A percentile compares a stretch with the other conserved stretches of the same genome.
Evolutionary conservation across 2,113 vertebrate species (phyloP).

Genomic region (Oreochromis tanganicae): DNA sequence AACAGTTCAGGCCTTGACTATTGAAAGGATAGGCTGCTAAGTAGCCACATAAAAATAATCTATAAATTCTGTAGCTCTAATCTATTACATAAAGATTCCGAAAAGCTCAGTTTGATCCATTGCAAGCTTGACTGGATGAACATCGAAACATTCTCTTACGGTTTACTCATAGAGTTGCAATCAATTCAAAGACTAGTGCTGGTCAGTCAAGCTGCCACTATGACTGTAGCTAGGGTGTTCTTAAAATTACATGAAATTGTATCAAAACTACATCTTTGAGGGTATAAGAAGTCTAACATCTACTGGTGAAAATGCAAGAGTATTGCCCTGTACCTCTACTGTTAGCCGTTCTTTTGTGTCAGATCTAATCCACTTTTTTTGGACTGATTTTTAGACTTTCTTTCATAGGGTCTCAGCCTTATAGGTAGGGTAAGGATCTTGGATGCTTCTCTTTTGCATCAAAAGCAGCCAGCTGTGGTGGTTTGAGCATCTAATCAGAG

Average conservation of each 20-base stretch:
- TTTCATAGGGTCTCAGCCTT: neutral
- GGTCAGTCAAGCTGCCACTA: neutral
- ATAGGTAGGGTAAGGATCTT: neutral
- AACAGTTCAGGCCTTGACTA: neutral
- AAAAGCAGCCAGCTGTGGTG: neutral
- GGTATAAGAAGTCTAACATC: neutral
- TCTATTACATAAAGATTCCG: neutral
- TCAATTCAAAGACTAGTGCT: neutral
- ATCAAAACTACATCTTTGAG: neutral
- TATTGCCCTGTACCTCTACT: neutral
- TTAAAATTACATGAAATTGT: neutral
- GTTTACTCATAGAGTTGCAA: neutral
- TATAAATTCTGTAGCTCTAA: neutral
- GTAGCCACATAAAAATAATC: neutral
- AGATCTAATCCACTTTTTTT: neutral
- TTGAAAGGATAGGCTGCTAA: neutral
- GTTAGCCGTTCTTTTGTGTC: neutral
- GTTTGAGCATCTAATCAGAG: neutral
- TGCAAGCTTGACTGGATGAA: neutral
- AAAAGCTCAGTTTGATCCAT: neutral
- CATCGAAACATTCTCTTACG: neutral
- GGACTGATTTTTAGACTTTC: neutral
- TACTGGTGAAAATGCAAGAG: neutral
- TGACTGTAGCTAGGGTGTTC: neutral
- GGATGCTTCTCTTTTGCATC: neutral